Conservation (phyloP, 2,888 invertebrate genomes). For the Cosmia trapezina region DNA sequence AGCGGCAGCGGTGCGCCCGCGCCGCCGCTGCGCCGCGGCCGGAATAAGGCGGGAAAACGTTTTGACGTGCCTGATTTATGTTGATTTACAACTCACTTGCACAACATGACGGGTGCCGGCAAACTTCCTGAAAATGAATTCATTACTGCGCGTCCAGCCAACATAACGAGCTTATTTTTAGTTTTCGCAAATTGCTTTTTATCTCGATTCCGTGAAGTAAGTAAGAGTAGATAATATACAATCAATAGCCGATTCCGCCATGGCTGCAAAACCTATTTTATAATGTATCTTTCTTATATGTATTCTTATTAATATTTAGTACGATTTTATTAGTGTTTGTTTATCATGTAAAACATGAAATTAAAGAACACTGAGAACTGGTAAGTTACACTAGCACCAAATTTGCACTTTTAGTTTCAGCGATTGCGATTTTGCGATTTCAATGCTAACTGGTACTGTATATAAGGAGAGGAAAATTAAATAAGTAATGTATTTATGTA, state of each 20-base stretch:
- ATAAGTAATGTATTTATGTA: neutral
- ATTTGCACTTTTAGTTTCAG: neutral
- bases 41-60: slow-evolving; percentile 69
- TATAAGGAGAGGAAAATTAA: too few species aligned
- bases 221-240: slow-evolving; percentile 40
- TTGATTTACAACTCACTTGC: slow-evolving; percentile 71
- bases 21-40: slow-evolving; percentile 14
- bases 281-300: slow-evolving; percentile 9
- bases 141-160: slow-evolving; percentile 65
- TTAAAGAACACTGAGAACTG: slow-evolving; percentile 4
- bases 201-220: slow-evolving; percentile 33
- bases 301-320: slow-evolving; percentile 7
- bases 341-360: slow-evolving; percentile 18
- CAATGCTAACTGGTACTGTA: too few species aligned
- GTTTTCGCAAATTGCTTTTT: slow-evolving; percentile 44
- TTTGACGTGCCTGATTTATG: slow-evolving; percentile 75
- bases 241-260: slow-evolving; percentile 33
- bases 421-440: neutral
- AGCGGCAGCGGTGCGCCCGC: slow-evolving; percentile 47
- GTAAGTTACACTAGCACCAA: neutral
- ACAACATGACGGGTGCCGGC: slow-evolving; percentile 63
- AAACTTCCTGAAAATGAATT: slow-evolving; percentile 69
- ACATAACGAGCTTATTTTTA: slow-evolving; percentile 55
- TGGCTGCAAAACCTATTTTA: slow-evolving; percentile 28
- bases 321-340: slow-evolving; percentile 1